Percentiles rank a stretch among this genome's conserved stretches.
phyloP scores from a whole-genome alignment of 2,888 invertebrate species.

The Punctoribates punctum region DNA sequence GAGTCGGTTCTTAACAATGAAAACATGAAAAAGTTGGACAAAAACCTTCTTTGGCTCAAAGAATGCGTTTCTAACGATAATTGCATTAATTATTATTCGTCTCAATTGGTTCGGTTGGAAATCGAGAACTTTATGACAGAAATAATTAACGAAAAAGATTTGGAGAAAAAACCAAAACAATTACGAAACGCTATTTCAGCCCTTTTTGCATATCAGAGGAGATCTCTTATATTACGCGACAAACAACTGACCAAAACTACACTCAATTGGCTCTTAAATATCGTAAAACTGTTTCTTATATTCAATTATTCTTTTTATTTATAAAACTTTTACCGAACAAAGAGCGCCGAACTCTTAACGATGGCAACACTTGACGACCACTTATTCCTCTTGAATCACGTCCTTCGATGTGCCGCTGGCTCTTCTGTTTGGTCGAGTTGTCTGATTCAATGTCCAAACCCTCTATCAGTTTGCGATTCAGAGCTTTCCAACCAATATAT shows the following conservation, averaged over 20 bases:
- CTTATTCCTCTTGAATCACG: constrained; percentile 44
- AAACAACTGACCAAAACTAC: constrained; percentile 15
- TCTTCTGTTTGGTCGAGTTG: constrained; percentile 28
- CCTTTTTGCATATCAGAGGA: constrained; percentile 43
- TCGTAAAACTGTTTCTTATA: background rate
- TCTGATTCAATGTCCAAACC: constrained; percentile 42
- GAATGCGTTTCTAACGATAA: constrained; percentile 42
- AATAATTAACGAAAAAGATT: constrained; percentile 27
- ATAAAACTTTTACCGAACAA: background rate
- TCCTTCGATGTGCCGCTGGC: constrained; percentile 43
- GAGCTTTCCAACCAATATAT: constrained; percentile 35
- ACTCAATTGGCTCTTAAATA: constrained; percentile 29
- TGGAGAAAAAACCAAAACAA: background rate
- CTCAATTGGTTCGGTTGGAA: constrained; percentile 33
- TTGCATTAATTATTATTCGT: constrained; percentile 33
- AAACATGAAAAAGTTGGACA: constrained; percentile 28
- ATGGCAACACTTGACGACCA: constrained; percentile 33
- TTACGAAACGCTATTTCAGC: constrained; percentile 41
- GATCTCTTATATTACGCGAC: constrained; percentile 14
- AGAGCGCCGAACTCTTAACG: constrained; percentile 21
- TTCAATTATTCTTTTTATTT: background rate
- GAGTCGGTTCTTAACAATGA: constrained; percentile 39
- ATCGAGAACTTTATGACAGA: constrained; percentile 36
- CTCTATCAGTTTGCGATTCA: constrained; percentile 28
- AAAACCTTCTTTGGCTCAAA: constrained; percentile 32